Evolutionary conservation across 2,113 vertebrate species (phyloP).

Genomic region (Chaetodon auriga): DNA sequence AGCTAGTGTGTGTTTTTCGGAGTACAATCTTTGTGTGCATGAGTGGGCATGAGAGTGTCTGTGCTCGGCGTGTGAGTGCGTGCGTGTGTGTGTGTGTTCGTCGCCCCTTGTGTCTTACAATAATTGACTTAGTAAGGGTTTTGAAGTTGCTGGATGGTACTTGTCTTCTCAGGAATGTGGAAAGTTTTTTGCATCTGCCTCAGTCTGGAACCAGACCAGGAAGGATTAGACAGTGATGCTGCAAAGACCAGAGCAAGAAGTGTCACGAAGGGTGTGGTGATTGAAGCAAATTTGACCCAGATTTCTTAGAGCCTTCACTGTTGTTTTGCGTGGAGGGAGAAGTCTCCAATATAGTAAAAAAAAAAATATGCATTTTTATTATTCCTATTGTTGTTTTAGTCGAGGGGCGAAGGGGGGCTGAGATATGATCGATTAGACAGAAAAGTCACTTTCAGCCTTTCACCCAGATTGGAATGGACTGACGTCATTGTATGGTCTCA

Average conservation of each 20-base stretch:
- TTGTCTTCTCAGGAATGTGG: slow-evolving; percentile 83
- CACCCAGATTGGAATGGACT: slow-evolving; percentile 3
- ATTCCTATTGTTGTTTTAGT: no score
- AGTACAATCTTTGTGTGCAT: slow-evolving; percentile 69
- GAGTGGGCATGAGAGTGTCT: slow-evolving; percentile 36
- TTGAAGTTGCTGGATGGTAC: slow-evolving; percentile 80
- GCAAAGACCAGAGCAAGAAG: slow-evolving; percentile 56
- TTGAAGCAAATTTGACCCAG: slow-evolving; percentile 49
- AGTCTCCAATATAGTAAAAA: slow-evolving; percentile 1
- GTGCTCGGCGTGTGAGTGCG: slow-evolving; percentile 17
- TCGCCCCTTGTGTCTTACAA: slow-evolving; percentile 77
- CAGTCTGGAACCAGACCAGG: slow-evolving; percentile 75
- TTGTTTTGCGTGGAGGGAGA: neutral
- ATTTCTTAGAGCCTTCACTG: slow-evolving; percentile 10
- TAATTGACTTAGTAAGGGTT: slow-evolving; percentile 79
- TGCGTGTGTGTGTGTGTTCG: slow-evolving; percentile 38
- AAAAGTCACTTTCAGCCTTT: slow-evolving; percentile 7
- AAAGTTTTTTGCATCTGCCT: slow-evolving; percentile 79
- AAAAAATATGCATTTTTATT: no score
- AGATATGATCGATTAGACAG: neutral
- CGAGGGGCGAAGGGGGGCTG: no score
- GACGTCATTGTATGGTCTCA: slow-evolving; percentile 4
- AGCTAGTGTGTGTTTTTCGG: slow-evolving; percentile 67
- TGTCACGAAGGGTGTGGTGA: slow-evolving; percentile 28
- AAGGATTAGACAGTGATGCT: slow-evolving; percentile 68